Evolutionary conservation across 2,113 vertebrate genomes (phyloP), one percentile per base, ranked within the genome.

Genomic region (Motacilla tschutschensis): DNA sequence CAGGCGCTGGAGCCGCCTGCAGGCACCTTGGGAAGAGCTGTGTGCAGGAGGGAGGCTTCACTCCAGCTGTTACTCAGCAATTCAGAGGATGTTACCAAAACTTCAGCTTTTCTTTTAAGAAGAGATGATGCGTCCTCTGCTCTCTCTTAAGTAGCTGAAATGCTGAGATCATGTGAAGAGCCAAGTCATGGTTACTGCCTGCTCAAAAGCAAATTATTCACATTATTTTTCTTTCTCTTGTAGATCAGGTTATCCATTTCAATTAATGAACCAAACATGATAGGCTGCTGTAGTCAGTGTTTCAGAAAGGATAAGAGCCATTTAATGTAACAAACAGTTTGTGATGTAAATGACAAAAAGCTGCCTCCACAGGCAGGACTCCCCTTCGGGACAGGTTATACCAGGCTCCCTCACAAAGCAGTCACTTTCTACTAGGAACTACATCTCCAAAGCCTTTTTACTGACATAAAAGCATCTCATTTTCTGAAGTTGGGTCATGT

Each of bases 401-500:
- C n/a, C 1, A 2, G 55, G 79, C 73, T 94, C 90, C 92, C 71
- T 78, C 76, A 58, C 73, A 51, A 29, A 41, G 67, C 33, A 14
- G 65, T 66, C 18, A 36, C 58, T 91, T 94, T 55, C 75, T 85
- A 55, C 81, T 69, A 81, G 94, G 88, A 95, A 47, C 74, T 63
- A 70, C 60, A 26, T 93, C 83, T 96, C 95, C 87, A 63, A 86
- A 95, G 94, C 88, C 87, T 95, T 95, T 92, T 71, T 46, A 63
- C 90, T 79, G 88, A 90, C 69, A 86, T 71, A 87, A 87, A 93
- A 83, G 83, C 88, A 86, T 90, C 91, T 93, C 64, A 79, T 95
- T 97, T 97, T 93, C 92, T 35, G n/a, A 95, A 95, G 93, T 6
- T 96, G 95, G 95, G 95, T 92, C 87, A 87, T 91, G 87, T 96